Percentiles rank a stretch among this genome's conserved stretches.
These are phyloP conservation scores for Cactoblastis cactorum DNA, from an alignment of 2,888 invertebrate species.

Conservation along the genomic window DNA sequence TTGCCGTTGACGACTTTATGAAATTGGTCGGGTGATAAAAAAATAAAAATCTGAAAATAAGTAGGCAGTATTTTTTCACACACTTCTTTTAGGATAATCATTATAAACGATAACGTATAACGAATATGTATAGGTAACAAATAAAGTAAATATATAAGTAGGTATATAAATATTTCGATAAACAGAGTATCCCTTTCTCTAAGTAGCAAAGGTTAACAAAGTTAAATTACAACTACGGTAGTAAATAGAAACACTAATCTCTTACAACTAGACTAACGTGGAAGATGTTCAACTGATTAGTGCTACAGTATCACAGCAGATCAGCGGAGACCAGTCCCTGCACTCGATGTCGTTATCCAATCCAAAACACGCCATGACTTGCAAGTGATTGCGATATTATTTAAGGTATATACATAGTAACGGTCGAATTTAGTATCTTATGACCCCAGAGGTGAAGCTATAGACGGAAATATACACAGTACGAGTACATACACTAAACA, in stretches of 20 bases:
- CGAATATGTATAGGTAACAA: slow-evolving; percentile 56
- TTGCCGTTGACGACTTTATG: slow-evolving; percentile 57
- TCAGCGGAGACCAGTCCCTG: slow-evolving; percentile 57
- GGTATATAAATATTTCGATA: slow-evolving; percentile 64
- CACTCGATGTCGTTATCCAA: slow-evolving; percentile 35
- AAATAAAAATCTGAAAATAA: slow-evolving; percentile 79
- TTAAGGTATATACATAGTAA: too few species aligned
- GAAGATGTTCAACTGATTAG: slow-evolving; percentile 70
- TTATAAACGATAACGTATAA: slow-evolving; percentile 62
- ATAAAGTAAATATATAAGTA: slow-evolving; percentile 53
- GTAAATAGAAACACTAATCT: slow-evolving; percentile 71
- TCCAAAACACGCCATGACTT: slow-evolving; percentile 23
- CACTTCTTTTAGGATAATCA: slow-evolving; percentile 66
- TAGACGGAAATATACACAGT: slow-evolving; percentile 16
- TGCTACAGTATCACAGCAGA: slow-evolving; percentile 77
- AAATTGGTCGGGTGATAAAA: slow-evolving; percentile 74
- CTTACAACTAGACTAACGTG: slow-evolving; percentile 72
- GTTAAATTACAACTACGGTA: slow-evolving; percentile 59
- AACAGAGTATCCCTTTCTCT: slow-evolving; percentile 63
- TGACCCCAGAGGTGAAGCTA: too few species aligned
- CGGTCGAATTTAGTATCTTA: too few species aligned
- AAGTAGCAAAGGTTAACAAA: slow-evolving; percentile 73
- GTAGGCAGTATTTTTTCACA: slow-evolving; percentile 77
- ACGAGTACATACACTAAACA: not conserved
- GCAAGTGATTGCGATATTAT: too few species aligned